phyloP scores from a whole-genome alignment of 30 jellyfish, hydroid and myxozoan genomes.

The Aurelia aurita region DNA sequence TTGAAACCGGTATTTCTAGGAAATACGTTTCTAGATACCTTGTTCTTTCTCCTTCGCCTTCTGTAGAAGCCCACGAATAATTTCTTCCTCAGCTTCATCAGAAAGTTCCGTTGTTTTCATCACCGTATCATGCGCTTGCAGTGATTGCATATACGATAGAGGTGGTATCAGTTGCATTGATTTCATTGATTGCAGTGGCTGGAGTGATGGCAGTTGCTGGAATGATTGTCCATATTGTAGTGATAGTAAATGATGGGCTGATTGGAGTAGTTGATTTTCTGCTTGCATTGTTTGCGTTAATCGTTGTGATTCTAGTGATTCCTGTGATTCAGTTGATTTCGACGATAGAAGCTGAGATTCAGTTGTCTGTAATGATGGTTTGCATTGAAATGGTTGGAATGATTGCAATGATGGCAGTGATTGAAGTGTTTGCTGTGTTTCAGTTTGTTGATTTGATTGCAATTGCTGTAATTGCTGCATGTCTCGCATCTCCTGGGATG shows the following conservation, averaged over 20 bases:
- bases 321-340: too few species aligned
- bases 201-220: background rate
- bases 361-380: too few species aligned
- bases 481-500: background rate
- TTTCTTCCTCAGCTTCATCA: conserved; percentile 55
- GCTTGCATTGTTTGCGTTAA: too few species aligned
- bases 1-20: background rate
- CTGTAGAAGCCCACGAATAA: conserved; percentile 17
- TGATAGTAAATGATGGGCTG: too few species aligned
- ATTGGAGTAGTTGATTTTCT: too few species aligned
- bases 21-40: background rate
- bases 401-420: background rate
- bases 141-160: background rate
- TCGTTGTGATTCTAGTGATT: too few species aligned
- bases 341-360: too few species aligned
- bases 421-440: background rate
- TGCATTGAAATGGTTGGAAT: background rate
- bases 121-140: background rate
- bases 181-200: conserved; percentile 7
- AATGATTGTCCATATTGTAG: too few species aligned
- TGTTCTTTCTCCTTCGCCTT: conserved; percentile 53
- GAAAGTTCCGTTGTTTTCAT: conserved; percentile 17
- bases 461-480: background rate
- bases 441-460: background rate
- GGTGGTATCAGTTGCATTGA: background rate